Base-by-base conservation (phyloP, 1,140 invertebrate genomes). In the Polypedilum pembai region DNA sequence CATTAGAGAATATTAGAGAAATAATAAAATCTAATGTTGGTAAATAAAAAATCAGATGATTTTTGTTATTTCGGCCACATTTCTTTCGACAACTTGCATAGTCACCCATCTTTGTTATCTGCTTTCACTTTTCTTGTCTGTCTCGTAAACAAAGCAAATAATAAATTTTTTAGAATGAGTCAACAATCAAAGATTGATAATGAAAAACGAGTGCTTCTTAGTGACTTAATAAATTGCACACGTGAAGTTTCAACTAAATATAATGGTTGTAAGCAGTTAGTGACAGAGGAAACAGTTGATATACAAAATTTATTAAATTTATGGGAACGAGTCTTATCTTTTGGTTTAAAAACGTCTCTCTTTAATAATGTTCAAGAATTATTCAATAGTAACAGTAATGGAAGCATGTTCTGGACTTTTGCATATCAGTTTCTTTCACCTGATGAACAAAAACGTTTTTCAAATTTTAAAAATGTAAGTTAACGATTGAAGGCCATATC, bases 401-500 rank as follows among this genome's bases (percentile, higher is more conserved):
- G 65, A 4, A 69, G 65, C 10, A 18, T 20, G 20, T 69, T 69
- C 18, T 69, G 65, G 65, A 21, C 65, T 20, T 69, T 69, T 21
- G 65, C 65, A 18, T 7, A 20, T 18, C 65, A 69, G 7, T 18
- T 18, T 20, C 17, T 69, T 1, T 18, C 15, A 18, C n/a, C 8
- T 5, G 17, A 69, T 69, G 65, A 69, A 20, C 65, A 69, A 18
- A 21, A 69, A 69, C n/a, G 65, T 18, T 69, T 69, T 18, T 69
- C 65, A 5, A 69, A 69, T 69, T 69, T 69, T 10, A 69, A 69
- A 69, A 69, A 69, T 69, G 65, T 69, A 69, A 20, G 65, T 69
- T n/a, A 10, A 69, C 8, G 8, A 20, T 18, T 8, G 7, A 18
- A 69, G 17, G 17, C 20, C 65, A 18, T 21, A 18, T 69, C 8